A percentile compares a stretch with the other conserved stretches of the same genome.
These are phyloP conservation scores for Limnodromus scolopaceus DNA, from an alignment of 2,797 vertebrate genomes.

Conservation along the genomic window DNA sequence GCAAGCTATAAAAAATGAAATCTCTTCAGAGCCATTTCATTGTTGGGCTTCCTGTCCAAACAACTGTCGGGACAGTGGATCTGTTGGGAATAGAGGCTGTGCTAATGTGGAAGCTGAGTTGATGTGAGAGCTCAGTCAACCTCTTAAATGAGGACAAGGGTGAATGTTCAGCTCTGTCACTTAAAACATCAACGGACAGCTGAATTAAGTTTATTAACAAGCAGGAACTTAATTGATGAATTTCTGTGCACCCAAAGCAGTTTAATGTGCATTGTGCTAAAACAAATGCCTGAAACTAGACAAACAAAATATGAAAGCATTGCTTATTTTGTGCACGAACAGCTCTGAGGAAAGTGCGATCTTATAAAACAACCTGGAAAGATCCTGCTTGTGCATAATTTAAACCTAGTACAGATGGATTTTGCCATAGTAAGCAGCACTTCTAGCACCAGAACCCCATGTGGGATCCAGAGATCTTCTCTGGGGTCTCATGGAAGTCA, in stretches of 20 bases:
- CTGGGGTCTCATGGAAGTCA: background rate
- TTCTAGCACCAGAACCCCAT: background rate
- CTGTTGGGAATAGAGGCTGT: background rate
- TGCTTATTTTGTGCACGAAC: background rate
- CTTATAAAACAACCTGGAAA: background rate
- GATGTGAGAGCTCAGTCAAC: background rate
- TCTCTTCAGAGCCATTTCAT: background rate
- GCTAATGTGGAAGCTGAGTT: background rate
- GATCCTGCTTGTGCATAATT: background rate
- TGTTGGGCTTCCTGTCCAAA: background rate
- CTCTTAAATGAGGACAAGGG: background rate
- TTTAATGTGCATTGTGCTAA: background rate
- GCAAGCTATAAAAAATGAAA: background rate
- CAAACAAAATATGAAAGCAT: background rate
- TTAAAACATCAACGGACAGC: background rate
- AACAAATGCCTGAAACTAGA: background rate
- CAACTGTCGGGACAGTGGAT: background rate
- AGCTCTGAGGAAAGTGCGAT: background rate
- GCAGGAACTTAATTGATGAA: background rate
- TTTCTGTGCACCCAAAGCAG: background rate
- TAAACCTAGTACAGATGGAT: background rate
- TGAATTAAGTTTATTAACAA: slow-evolving; percentile 4
- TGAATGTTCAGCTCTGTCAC: background rate
- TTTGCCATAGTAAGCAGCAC: background rate
- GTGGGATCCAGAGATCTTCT: background rate